Percentiles rank a stretch among this genome's conserved stretches.
phyloP scores from a whole-genome alignment of 2,797 vertebrate species.

The Sus cebifrons region DNA sequence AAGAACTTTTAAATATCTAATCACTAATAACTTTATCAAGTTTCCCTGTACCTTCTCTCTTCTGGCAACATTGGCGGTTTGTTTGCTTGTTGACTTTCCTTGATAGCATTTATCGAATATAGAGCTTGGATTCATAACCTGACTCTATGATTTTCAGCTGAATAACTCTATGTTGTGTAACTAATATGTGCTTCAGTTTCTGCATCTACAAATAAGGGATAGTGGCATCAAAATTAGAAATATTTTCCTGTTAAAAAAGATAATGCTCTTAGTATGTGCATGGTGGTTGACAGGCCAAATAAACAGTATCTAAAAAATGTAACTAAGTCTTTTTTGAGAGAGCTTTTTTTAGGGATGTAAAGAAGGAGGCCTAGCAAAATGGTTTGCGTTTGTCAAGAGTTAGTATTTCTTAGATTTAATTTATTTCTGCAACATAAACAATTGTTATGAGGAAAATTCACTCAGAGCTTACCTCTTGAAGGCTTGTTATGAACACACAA shows the following conservation, averaged over 20 bases:
- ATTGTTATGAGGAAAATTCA: not conserved
- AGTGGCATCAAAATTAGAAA: not conserved
- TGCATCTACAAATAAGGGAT: not conserved
- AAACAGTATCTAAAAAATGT: not conserved
- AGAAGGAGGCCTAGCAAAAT: constrained; percentile 12
- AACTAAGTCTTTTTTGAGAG: not conserved
- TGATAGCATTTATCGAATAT: not conserved
- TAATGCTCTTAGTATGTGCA: not conserved
- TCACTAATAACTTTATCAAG: not conserved
- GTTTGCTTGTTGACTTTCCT: not conserved
- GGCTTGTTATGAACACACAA: constrained; percentile 53
- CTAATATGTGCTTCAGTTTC: not conserved
- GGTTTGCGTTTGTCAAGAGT: constrained; percentile 29
- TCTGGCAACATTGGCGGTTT: not conserved
- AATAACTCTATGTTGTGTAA: not conserved
- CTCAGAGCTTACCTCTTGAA: constrained; percentile 37
- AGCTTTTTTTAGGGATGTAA: not conserved
- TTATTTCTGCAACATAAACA: constrained; percentile 66
- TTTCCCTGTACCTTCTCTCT: not conserved
- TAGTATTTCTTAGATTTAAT: constrained; percentile 57
- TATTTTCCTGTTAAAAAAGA: not conserved
- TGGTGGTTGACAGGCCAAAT: not conserved
- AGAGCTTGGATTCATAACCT: not conserved
- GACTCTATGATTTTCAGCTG: accelerated
- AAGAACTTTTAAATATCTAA: not conserved